Percentiles rank a stretch among this genome's conserved stretches.
phyloP scores from a whole-genome alignment of 2,797 vertebrate genomes.

The Pogonophryne albipinna region DNA sequence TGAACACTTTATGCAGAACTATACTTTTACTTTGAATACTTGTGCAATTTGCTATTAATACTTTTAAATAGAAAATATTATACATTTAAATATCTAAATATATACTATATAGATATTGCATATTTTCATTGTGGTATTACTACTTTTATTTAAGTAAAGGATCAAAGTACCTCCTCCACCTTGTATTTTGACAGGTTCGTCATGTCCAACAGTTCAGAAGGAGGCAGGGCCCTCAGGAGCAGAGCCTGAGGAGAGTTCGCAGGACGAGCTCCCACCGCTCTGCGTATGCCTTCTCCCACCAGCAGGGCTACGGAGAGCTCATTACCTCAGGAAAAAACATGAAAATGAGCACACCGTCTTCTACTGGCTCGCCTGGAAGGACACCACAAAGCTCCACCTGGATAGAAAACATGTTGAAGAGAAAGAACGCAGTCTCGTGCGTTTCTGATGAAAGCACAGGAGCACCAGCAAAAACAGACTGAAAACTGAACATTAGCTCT shows the following conservation, averaged over 20 bases:
- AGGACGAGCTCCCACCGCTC: constrained; percentile 88
- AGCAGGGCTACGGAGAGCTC: constrained; percentile 89
- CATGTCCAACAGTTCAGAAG: constrained; percentile 82
- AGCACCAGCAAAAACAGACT: constrained; percentile 53
- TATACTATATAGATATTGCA: too few species aligned
- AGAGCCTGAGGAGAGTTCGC: constrained; percentile 81
- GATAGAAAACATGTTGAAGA: constrained; percentile 77
- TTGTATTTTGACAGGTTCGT: constrained; percentile 79
- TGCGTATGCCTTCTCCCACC: constrained; percentile 89
- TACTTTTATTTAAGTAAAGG: background rate
- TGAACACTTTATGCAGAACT: background rate
- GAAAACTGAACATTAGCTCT: constrained; percentile 16
- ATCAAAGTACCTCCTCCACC: background rate
- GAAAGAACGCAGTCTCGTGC: constrained; percentile 72
- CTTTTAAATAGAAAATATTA: background rate
- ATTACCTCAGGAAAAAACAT: constrained; percentile 92
- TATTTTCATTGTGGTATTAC: background rate
- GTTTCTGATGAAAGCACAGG: constrained; percentile 40
- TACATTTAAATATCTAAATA: too few species aligned
- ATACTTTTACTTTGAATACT: background rate
- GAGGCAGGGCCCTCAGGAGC: constrained; percentile 78
- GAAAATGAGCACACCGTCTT: constrained; percentile 59
- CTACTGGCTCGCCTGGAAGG: constrained; percentile 70
- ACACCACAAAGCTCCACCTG: constrained; percentile 73
- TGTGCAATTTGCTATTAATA: background rate